Evolutionary conservation across 2,113 vertebrate genomes (phyloP), one percentile per base, ranked within the genome.

Genomic region (Dissostichus mawsoni): DNA sequence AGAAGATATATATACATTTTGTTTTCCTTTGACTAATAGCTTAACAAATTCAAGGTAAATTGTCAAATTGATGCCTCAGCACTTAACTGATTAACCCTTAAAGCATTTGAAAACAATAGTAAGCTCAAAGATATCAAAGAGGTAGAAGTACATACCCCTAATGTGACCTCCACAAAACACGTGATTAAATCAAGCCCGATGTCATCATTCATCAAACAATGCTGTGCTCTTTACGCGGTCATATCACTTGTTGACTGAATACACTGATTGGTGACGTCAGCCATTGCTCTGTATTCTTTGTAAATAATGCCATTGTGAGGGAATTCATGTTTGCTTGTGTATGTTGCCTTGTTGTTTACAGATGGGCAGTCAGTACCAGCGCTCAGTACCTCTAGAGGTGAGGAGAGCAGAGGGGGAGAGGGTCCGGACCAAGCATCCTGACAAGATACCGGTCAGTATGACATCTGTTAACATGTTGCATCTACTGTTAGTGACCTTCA

Each of bases 341-440:
- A 69, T 82, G 47, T 69, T 72, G 74, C 12, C 50, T 41, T 74
- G 47, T 74, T 87, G 58, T 55, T 76, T 74, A 52, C 70, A 95
- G 95, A 96, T 96, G 95, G 83, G 83, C 68, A 95, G 95, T 78
- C 94, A 94, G 73, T 96, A 96, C 85, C 93, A 96, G 85, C 93
- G 94, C 74, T 89, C 90, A 47, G 92, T 95, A 29, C 93, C 95
- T 12, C 87, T 95, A 10, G 95, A 96, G 80, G 94, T 95, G 77
- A 94, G 95, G 92, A 95, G 93, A 92, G 92, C 93, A 11, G 95
- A 96, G 80, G 95, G 95, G 44, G 95, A 95, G 85, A 84, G 93
- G 82, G 94, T 96, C 41, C 93, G 95, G 44, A 90, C 95, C 56
- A 96, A 96, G 57, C 94, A 96, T 88, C 95, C 95, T 2, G 94